Conservation (phyloP, 2,888 invertebrate species). For the Cordilura impudica region DNA sequence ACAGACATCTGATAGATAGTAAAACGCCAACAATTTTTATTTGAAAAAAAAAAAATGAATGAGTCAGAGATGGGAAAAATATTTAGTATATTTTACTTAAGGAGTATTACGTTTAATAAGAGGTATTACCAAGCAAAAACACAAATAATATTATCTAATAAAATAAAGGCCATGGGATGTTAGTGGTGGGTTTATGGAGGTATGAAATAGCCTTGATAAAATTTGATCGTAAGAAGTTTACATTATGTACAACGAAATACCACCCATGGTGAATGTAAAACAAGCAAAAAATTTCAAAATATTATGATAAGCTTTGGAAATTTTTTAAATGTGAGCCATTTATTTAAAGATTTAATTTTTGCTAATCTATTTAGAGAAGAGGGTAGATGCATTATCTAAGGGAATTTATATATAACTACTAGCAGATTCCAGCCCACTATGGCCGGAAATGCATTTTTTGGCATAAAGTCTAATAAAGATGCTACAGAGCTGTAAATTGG, state of each 20-base stretch:
- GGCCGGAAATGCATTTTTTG: no score
- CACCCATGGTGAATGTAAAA: background rate
- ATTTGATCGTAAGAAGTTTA: slow-evolving; percentile 1
- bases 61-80: slow-evolving; percentile 4
- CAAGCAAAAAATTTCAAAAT: background rate
- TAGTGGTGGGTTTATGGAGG: background rate
- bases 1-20: slow-evolving; percentile 54
- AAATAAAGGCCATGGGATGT: background rate
- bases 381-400: no score
- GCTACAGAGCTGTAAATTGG: no score
- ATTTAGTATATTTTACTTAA: background rate
- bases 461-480: no score
- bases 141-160: slow-evolving; percentile 11
- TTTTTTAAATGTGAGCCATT: background rate
- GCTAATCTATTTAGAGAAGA: no score
- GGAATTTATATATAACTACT: no score
- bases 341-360: no score
- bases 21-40: slow-evolving; percentile 17
- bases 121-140: background rate
- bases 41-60: slow-evolving; percentile 21
- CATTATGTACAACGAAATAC: slow-evolving; percentile 8
- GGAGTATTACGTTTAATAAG: background rate
- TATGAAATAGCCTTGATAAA: background rate
- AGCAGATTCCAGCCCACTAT: no score
- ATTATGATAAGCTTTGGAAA: slow-evolving; percentile 2